phyloP scores from a whole-genome alignment of 2,888 invertebrate genomes.

The Suillia variegata region DNA sequence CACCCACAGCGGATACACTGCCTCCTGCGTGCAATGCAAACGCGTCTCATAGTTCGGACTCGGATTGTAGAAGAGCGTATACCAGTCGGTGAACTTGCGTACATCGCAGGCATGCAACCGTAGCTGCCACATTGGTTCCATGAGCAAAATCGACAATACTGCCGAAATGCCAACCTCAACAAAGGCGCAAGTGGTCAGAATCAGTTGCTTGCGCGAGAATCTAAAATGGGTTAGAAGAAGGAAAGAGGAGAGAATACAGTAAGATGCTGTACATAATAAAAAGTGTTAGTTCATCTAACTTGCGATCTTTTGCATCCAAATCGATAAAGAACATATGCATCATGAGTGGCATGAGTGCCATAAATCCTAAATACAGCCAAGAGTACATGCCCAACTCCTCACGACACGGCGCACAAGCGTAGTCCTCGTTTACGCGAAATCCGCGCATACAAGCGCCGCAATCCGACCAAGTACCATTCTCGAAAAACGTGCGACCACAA shows the following conservation, averaged over 20 bases:
- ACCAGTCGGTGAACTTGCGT: slow-evolving; percentile 90
- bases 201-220: slow-evolving; percentile 76
- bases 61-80: slow-evolving; percentile 93
- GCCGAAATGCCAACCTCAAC: slow-evolving; percentile 80
- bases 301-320: slow-evolving; percentile 74
- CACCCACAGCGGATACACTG: slow-evolving; percentile 94
- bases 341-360: slow-evolving; percentile 85
- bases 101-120: slow-evolving; percentile 79
- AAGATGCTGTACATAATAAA: too few relatives aligned
- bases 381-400: slow-evolving; percentile 83
- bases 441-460: slow-evolving; percentile 90
- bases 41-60: slow-evolving; percentile 87
- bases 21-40: slow-evolving; percentile 95
- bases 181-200: slow-evolving; percentile 81
- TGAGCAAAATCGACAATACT: slow-evolving; percentile 76
- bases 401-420: slow-evolving; percentile 75
- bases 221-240: slow-evolving; percentile 55
- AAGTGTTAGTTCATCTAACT: slow-evolving; percentile 60
- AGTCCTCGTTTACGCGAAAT: slow-evolving; percentile 71
- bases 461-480: slow-evolving; percentile 74
- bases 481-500: slow-evolving; percentile 66
- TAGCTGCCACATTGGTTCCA: slow-evolving; percentile 81
- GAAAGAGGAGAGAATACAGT: not conserved
- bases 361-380: slow-evolving; percentile 93
- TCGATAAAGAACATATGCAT: slow-evolving; percentile 94